Evolutionary conservation across 2,113 vertebrate species (phyloP).

Genomic region (Chroicocephalus ridibundus): DNA sequence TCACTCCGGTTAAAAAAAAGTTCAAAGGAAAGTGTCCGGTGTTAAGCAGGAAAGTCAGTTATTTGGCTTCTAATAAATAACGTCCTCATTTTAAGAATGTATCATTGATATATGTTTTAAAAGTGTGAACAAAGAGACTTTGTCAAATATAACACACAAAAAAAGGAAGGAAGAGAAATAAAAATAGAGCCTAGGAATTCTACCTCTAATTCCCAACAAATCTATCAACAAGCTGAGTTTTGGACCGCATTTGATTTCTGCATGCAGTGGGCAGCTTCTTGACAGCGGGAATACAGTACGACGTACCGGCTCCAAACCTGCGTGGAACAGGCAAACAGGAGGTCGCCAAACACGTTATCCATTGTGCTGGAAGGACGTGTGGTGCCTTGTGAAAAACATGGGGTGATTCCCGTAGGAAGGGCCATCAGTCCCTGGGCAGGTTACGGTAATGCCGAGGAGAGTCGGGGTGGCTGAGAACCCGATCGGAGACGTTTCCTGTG

Average conservation of each 20-base stretch:
- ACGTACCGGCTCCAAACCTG: fast-evolving
- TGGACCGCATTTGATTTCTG: background rate
- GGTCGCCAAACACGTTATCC: background rate
- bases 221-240: background rate
- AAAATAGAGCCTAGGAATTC: background rate
- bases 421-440: background rate
- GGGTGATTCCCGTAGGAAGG: background rate
- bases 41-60: background rate
- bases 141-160: background rate
- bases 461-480: background rate
- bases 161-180: background rate
- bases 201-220: background rate
- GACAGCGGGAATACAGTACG: background rate
- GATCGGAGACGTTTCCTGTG: background rate
- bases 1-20: background rate
- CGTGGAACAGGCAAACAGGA: background rate
- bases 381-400: background rate
- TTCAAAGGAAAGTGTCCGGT: background rate
- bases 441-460: background rate
- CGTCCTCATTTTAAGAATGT: background rate
- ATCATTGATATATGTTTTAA: background rate
- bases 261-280: background rate
- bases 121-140: background rate
- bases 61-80: background rate
- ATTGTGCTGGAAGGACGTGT: background rate